Conservation (phyloP, 2,888 invertebrate species). For the Ptychoptera albimana region DNA sequence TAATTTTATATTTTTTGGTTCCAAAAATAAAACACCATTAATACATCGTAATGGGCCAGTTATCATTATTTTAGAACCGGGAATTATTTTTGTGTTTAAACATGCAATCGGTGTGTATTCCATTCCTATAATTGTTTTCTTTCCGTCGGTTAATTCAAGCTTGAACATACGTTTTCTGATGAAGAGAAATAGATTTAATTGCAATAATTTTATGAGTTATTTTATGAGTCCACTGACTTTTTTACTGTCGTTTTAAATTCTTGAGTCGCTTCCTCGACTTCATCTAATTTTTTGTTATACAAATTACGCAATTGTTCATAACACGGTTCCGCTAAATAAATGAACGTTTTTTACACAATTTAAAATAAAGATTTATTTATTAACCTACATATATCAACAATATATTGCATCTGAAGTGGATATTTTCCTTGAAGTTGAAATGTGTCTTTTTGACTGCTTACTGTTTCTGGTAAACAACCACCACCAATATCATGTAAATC, state of each 20-base stretch:
- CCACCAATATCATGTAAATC: slow-evolving; percentile 35
- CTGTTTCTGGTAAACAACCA: slow-evolving; percentile 32
- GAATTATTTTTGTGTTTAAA: slow-evolving; percentile 28
- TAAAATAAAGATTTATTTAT: not conserved
- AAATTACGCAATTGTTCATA: slow-evolving; percentile 9
- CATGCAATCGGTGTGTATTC: slow-evolving; percentile 35
- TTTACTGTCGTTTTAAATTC: not conserved
- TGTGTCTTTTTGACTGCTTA: slow-evolving; percentile 23
- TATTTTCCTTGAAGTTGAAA: slow-evolving; percentile 29
- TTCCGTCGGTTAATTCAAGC: slow-evolving; percentile 45
- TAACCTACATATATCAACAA: slow-evolving; percentile 34
- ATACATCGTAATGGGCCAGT: slow-evolving; percentile 40
- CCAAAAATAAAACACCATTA: slow-evolving; percentile 40
- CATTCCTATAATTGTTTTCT: slow-evolving; percentile 39
- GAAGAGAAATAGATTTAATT: not conserved
- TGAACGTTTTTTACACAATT: not conserved
- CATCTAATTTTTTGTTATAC: slow-evolving; percentile 9
- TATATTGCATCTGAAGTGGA: slow-evolving; percentile 34
- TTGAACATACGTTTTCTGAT: slow-evolving; percentile 39
- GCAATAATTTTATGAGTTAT: not conserved
- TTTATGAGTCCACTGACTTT: not conserved
- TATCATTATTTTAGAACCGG: slow-evolving; percentile 37
- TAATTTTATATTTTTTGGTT: slow-evolving; percentile 33
- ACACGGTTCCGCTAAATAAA: slow-evolving; percentile 7
- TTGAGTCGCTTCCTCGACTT: slow-evolving; percentile 3